Evolutionary conservation across 2,888 invertebrate species (phyloP).

Genomic region (Ormyrus thymus): DNA sequence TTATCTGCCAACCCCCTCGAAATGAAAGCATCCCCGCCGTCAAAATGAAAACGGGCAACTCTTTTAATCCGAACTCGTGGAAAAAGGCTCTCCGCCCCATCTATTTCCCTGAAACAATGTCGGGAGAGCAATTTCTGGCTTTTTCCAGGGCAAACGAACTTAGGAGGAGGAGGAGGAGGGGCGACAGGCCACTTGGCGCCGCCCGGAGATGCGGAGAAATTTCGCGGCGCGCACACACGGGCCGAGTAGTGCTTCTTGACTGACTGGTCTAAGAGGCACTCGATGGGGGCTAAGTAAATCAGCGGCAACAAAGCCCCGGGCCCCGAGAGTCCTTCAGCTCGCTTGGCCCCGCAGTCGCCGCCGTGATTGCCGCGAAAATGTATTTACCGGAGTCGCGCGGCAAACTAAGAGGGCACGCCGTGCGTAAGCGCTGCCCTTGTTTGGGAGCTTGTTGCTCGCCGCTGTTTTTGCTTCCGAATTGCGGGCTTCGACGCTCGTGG

Average conservation of each 20-base stretch:
- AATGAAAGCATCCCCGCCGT: too few relatives aligned
- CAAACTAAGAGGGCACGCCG: slow-evolving; percentile 52
- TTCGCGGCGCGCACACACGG: neutral
- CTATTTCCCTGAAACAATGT: too few relatives aligned
- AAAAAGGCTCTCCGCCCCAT: too few relatives aligned
- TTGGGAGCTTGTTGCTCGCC: neutral
- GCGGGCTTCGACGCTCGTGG: neutral
- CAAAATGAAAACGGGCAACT: too few relatives aligned
- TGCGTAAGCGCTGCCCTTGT: neutral
- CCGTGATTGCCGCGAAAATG: slow-evolving; percentile 74
- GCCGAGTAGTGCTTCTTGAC: slow-evolving; percentile 59
- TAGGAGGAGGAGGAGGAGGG: neutral
- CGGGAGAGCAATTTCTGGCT: too few relatives aligned
- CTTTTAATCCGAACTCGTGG: too few relatives aligned
- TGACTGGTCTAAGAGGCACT: slow-evolving; percentile 65
- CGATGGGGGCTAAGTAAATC: slow-evolving; percentile 72
- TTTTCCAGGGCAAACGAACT: too few relatives aligned
- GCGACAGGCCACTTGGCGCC: neutral
- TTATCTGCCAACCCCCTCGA: too few relatives aligned
- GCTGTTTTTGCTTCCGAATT: neutral
- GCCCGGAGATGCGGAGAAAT: neutral
- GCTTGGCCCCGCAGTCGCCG: slow-evolving; percentile 60
- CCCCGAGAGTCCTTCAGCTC: slow-evolving; percentile 71
- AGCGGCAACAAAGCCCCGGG: slow-evolving; percentile 72
- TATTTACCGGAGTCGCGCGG: slow-evolving; percentile 67